Percentiles rank a stretch among this genome's conserved stretches.
Conservation (phyloP, 2,797 vertebrate species). For the Phoebastria nigripes region DNA sequence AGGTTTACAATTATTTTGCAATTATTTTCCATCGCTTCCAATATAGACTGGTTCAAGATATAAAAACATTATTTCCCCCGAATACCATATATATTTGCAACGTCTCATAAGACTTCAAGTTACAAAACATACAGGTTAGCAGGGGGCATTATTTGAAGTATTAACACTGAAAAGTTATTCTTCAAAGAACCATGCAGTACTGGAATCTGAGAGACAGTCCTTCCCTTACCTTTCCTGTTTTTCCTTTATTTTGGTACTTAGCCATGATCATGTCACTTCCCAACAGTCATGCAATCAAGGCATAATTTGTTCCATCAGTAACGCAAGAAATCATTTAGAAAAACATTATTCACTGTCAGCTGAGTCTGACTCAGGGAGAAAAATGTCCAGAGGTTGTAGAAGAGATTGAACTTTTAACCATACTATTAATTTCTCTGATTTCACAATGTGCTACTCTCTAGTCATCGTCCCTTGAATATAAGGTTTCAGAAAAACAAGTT, state of each 20-base stretch:
- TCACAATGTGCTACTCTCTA: not conserved
- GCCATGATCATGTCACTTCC: not conserved
- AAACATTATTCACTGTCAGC: conserved; percentile 2
- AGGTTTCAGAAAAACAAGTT: not conserved
- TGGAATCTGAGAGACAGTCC: not conserved
- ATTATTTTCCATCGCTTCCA: not conserved
- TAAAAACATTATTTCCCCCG: not conserved
- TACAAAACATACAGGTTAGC: not conserved
- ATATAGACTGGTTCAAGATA: not conserved
- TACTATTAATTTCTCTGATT: not conserved
- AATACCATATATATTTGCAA: not conserved
- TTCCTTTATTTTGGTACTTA: not conserved
- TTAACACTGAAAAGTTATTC: not conserved
- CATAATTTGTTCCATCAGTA: not conserved
- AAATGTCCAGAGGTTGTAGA: not conserved
- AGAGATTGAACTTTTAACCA: not conserved
- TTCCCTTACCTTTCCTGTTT: not conserved
- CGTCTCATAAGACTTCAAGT: not conserved
- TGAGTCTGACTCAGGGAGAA: not conserved
- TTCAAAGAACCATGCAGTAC: not conserved
- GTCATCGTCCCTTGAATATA: not conserved
- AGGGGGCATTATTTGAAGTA: fast-evolving
- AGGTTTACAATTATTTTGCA: not conserved
- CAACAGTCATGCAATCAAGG: not conserved
- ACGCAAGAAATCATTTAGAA: not conserved